Percentiles rank a stretch among this genome's conserved stretches.
These are phyloP conservation scores for Neodiprion virginianus DNA, from an alignment of 1,140 invertebrate genomes.

Conservation along the genomic window DNA sequence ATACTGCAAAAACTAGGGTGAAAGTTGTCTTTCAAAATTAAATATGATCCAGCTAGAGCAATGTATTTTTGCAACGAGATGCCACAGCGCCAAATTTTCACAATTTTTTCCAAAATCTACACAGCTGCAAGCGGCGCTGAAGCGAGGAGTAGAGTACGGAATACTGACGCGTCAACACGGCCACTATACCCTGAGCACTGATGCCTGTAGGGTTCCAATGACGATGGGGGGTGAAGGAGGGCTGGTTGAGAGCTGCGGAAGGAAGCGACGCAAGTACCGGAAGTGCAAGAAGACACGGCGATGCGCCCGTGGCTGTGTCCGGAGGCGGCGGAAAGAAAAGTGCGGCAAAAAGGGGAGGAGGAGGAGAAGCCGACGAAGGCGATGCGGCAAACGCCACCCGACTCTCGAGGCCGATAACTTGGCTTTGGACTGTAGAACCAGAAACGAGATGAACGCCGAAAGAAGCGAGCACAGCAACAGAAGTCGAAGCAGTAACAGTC, in stretches of 20 bases:
- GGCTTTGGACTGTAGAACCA: slow-evolving; percentile 19
- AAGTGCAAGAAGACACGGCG: slow-evolving; percentile 13
- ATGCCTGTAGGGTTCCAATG: slow-evolving; percentile 18
- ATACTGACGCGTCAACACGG: slow-evolving; percentile 43
- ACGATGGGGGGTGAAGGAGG: background rate
- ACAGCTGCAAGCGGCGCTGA: slow-evolving; percentile 48
- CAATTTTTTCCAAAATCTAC: slow-evolving; percentile 11
- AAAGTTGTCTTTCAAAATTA: no score
- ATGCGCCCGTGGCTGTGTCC: slow-evolving; percentile 19
- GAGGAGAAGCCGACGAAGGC: background rate
- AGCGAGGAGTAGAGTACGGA: slow-evolving; percentile 52
- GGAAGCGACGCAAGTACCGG: background rate
- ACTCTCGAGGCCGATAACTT: slow-evolving; percentile 25
- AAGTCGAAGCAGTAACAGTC: slow-evolving; percentile 27
- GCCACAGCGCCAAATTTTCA: no score
- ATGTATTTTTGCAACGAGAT: no score
- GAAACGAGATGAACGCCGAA: slow-evolving; percentile 25
- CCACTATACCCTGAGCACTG: slow-evolving; percentile 46
- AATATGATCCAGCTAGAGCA: no score
- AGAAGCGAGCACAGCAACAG: slow-evolving; percentile 29
- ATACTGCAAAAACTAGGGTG: no score
- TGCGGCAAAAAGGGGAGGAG: slow-evolving; percentile 10
- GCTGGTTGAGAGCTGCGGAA: background rate
- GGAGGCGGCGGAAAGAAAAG: slow-evolving; percentile 6
- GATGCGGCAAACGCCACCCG: slow-evolving; percentile 21